phyloP scores from a whole-genome alignment of 2,113 vertebrate genomes.

The Fukomys damarensis region DNA sequence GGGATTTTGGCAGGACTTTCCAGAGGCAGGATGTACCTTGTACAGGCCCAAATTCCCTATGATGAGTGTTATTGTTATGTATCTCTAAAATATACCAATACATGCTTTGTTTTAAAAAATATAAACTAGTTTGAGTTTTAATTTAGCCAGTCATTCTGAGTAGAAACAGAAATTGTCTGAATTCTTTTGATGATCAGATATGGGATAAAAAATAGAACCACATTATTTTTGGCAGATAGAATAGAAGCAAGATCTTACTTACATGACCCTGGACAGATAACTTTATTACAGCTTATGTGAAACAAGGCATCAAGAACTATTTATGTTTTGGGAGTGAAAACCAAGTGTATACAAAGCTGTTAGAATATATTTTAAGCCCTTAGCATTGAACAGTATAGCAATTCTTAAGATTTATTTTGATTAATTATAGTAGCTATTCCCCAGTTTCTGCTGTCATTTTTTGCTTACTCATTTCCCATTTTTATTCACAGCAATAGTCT shows the following conservation, averaged over 20 bases:
- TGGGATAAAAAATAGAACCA: neutral
- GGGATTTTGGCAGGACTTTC: neutral
- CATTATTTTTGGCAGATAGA: neutral
- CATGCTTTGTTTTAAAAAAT: neutral
- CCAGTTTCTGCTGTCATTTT: neutral
- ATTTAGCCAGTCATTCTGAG: neutral
- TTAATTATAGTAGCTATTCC: neutral
- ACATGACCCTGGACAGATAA: neutral
- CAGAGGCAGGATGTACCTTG: too few species aligned
- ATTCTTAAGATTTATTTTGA: neutral
- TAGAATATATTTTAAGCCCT: neutral
- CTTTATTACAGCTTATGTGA: neutral
- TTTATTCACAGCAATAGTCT: conserved; percentile 6
- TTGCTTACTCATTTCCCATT: neutral
- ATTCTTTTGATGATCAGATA: neutral
- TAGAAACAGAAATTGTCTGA: neutral
- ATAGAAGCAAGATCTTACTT: neutral
- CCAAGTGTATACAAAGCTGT: neutral
- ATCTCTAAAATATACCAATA: too few species aligned
- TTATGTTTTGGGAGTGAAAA: neutral
- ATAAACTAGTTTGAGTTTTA: neutral
- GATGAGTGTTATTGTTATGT: too few species aligned
- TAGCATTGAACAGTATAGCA: neutral
- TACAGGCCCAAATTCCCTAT: too few species aligned
- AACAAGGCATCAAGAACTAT: neutral